Base-by-base conservation (phyloP, 2,888 invertebrate genomes). In the Tridacna gigas region DNA sequence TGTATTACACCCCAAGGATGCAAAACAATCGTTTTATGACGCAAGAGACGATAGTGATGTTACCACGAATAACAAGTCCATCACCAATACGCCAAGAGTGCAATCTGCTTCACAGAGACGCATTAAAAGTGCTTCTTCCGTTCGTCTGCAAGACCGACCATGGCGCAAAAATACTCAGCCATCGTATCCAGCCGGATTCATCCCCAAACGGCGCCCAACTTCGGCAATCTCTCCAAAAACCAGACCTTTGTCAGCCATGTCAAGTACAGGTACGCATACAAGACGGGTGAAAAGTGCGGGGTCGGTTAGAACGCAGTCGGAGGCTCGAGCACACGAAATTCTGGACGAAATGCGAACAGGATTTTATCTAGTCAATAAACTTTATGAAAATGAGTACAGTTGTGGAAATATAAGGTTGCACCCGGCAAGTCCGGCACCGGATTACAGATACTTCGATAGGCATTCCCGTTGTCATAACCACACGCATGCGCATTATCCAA, bases 381-480 rank as follows among this genome's bases (percentile, higher is more conserved):
- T 90, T 0, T 91, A 90, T 74, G 89, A 91, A 82, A 88, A 89
- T 73, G 74, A 80, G 20, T 81, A 87, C 37, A 73, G 77, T 5
- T 75, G 77, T 28, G 71, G 83, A 18, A 79, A 84, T 56, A 83
- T 90, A 7, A 82, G 80, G 12, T 69, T 90, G 7, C 90, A 90
- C 78, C 90, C 91, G 12, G 90, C 89, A 0, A 86, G 89, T 51
- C 89, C 90, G 37, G 89, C 89, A 0, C 91, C 91, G 5, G 89
- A 91, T 48, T 89, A 88, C 66, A 83, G 89, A 13, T 91, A 91
- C 77, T 90, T 91, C 79, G 91, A 91, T 78, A 77, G 92, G 26
- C 92, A 92, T 81, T 88, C 90, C 0, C 85, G 91, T 12, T 92
- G 92, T 80, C 86, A 89, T 66, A 90, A 91, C 47, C 88, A 91